These are phyloP conservation scores for Fissipunctia ypsillon DNA, from an alignment of 2,888 invertebrate genomes.

Conservation along the genomic window DNA sequence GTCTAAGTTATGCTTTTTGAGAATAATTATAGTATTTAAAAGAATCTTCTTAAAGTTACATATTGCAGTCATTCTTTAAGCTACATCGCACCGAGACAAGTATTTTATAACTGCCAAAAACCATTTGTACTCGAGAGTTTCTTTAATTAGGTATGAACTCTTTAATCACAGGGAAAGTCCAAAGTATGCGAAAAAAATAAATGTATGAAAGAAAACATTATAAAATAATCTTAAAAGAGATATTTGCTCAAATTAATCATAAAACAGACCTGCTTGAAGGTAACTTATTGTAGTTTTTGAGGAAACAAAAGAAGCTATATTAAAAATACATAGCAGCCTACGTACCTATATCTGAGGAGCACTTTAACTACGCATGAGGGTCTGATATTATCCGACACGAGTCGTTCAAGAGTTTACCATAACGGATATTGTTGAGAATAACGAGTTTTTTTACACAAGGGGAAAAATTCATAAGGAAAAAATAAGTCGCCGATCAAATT, in stretches of 20 bases:
- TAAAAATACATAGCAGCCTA: conserved; percentile 52
- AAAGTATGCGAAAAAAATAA: not conserved
- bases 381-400: conserved; percentile 61
- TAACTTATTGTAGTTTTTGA: too few species aligned
- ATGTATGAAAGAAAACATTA: not conserved
- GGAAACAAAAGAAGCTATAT: conserved; percentile 36
- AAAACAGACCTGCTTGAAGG: too few species aligned
- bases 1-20: not conserved
- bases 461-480: conserved; percentile 53
- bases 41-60: not conserved
- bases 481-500: conserved; percentile 61
- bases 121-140: too few species aligned
- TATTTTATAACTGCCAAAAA: not conserved
- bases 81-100: not conserved
- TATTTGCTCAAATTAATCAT: too few species aligned
- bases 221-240: conserved; percentile 15
- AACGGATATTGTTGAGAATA: conserved; percentile 69
- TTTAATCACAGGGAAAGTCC: not conserved
- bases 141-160: not conserved
- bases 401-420: conserved; percentile 67
- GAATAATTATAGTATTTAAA: not conserved
- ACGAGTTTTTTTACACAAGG: conserved; percentile 66
- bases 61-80: too few species aligned
- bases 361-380: conserved; percentile 61
- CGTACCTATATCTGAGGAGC: conserved; percentile 59